Evolutionary conservation across 1,140 invertebrate species (phyloP).

Genomic region (Drosophila aff.): DNA sequence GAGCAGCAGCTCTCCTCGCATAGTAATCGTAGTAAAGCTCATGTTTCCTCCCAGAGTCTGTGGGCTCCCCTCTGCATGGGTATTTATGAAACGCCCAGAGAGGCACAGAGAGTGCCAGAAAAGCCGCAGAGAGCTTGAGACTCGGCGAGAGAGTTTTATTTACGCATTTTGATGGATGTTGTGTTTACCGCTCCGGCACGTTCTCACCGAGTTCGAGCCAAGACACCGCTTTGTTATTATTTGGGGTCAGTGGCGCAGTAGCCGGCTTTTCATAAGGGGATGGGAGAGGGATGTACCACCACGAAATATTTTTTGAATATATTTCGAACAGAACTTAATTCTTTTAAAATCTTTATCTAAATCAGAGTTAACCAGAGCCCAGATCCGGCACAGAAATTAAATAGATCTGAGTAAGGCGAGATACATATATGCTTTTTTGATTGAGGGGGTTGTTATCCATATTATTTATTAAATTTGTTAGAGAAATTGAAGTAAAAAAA

Average conservation of each 20-base stretch:
- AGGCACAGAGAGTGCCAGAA: slow-evolving; percentile 17
- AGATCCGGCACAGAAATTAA: no score
- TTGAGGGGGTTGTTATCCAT: no score
- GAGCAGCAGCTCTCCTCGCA: slow-evolving; percentile 27
- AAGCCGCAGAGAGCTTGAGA: slow-evolving; percentile 4
- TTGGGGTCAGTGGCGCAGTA: slow-evolving; percentile 50
- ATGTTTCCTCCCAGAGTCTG: slow-evolving; percentile 52
- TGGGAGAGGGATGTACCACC: neutral
- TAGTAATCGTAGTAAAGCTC: slow-evolving; percentile 81
- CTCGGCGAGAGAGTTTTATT: slow-evolving; percentile 40
- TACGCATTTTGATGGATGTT: slow-evolving; percentile 70
- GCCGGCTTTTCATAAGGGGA: slow-evolving; percentile 33
- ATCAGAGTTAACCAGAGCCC: no score
- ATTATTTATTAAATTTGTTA: no score
- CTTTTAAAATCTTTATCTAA: neutral
- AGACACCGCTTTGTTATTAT: slow-evolving; percentile 42
- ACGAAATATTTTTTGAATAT: neutral
- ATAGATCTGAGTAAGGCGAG: no score
- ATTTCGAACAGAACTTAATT: neutral
- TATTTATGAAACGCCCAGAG: slow-evolving; percentile 25
- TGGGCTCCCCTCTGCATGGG: slow-evolving; percentile 18
- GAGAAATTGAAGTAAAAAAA: no score
- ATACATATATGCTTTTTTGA: no score
- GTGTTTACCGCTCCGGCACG: slow-evolving; percentile 53
- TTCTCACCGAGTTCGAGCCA: slow-evolving; percentile 41